phyloP scores from a whole-genome alignment of 2,888 invertebrate species.

The Phortica okadai region DNA sequence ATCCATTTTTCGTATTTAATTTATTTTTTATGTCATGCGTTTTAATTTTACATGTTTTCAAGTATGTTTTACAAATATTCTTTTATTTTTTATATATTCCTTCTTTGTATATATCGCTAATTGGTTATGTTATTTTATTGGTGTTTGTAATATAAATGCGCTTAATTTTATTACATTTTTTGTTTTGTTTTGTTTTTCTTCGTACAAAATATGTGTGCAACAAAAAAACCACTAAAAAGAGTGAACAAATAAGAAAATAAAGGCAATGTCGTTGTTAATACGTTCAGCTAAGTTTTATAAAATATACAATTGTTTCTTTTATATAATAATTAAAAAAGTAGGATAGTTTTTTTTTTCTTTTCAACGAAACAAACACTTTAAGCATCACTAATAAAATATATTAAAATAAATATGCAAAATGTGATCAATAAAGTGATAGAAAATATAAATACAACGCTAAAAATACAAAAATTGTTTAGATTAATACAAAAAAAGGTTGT shows the following conservation, averaged over 20 bases:
- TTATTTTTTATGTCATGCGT: slow-evolving; percentile 6
- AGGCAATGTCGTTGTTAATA: slow-evolving; percentile 1
- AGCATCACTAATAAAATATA: slow-evolving; percentile 22
- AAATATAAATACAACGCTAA: slow-evolving; percentile 43
- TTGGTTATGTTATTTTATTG: slow-evolving; percentile 46
- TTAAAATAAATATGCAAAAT: slow-evolving; percentile 10
- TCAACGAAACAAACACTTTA: neutral
- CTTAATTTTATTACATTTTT: slow-evolving; percentile 50
- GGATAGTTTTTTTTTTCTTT: slow-evolving; percentile 19
- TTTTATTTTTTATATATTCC: slow-evolving; percentile 17
- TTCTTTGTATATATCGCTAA: slow-evolving; percentile 47
- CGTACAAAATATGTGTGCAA: slow-evolving; percentile 29
- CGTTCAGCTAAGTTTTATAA: neutral
- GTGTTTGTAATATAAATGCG: slow-evolving; percentile 57
- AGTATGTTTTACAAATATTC: slow-evolving; percentile 13
- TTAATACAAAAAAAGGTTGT: slow-evolving; percentile 49
- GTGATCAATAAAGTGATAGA: slow-evolving; percentile 38
- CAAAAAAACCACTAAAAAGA: neutral
- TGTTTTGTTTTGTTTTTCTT: slow-evolving; percentile 30
- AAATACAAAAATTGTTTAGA: slow-evolving; percentile 42
- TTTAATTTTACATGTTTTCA: neutral
- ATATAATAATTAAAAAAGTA: neutral
- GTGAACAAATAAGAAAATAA: slow-evolving; percentile 4
- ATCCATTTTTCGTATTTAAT: neutral
- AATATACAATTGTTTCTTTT: neutral